Conservation (phyloP, 2,888 invertebrate genomes). For the Parochlus steinenii region DNA sequence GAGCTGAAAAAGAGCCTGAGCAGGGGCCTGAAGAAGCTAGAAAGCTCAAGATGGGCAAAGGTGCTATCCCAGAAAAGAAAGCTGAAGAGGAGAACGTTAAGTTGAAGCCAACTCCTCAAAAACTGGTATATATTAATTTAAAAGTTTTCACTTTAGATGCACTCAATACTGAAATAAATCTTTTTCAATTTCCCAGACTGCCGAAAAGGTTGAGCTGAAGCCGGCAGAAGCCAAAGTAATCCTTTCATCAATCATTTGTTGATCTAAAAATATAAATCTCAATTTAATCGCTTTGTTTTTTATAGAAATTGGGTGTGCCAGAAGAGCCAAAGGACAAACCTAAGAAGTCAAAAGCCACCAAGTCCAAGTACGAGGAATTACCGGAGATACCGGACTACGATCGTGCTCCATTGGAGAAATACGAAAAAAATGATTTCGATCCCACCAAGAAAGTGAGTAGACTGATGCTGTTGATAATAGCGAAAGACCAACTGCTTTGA, state of each 20-base stretch:
- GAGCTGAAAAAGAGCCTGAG: slow-evolving; percentile 4
- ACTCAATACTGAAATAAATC: slow-evolving; percentile 1
- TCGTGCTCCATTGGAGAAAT: slow-evolving; percentile 50
- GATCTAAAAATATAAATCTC: neutral
- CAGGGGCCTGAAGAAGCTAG: slow-evolving; percentile 6
- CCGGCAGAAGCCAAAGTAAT: slow-evolving; percentile 28
- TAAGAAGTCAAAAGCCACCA: slow-evolving; percentile 28
- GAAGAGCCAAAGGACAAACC: slow-evolving; percentile 22
- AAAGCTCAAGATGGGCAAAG: slow-evolving; percentile 12
- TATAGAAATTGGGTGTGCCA: slow-evolving; percentile 24
- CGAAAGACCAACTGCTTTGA: no score
- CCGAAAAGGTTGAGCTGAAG: slow-evolving; percentile 24
- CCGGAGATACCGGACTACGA: slow-evolving; percentile 50
- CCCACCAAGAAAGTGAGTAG: slow-evolving; percentile 34
- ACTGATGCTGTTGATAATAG: no score
- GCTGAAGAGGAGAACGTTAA: slow-evolving; percentile 9
- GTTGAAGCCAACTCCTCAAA: slow-evolving; percentile 11
- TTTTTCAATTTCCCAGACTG: slow-evolving; percentile 10
- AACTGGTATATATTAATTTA: slow-evolving; percentile 6
- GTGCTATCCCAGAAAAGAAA: slow-evolving; percentile 10
- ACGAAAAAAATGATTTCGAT: slow-evolving; percentile 33
- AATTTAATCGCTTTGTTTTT: slow-evolving; percentile 12
- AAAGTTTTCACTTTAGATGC: neutral
- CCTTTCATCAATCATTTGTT: slow-evolving; percentile 5
- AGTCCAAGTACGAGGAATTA: slow-evolving; percentile 35